Evolutionary conservation across 2,888 invertebrate genomes (phyloP).

Genomic region (Dorcus hopei): DNA sequence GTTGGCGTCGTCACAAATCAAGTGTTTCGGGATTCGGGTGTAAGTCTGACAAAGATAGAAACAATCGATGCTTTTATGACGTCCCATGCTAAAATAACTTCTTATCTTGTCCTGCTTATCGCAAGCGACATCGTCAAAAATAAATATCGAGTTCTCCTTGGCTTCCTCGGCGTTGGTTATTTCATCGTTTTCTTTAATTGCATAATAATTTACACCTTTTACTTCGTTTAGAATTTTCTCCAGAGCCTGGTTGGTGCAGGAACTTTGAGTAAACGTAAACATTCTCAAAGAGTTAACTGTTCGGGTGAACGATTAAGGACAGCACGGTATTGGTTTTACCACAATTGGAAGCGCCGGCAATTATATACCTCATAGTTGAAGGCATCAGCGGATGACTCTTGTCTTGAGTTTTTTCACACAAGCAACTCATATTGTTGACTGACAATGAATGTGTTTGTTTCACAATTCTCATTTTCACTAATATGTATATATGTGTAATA

Average conservation of each 20-base stretch:
- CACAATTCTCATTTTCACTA: too few relatives aligned
- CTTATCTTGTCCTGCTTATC: too few relatives aligned
- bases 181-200: too few relatives aligned
- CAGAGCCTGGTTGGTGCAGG: constrained; percentile 32
- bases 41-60: constrained; percentile 20
- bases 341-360: constrained; percentile 40
- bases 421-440: too few relatives aligned
- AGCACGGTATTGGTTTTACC: constrained; percentile 43
- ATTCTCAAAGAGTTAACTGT: constrained; percentile 41
- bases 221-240: constrained; percentile 25
- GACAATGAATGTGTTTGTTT: too few relatives aligned
- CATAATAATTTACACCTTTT: constrained; percentile 27
- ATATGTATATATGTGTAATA: too few relatives aligned
- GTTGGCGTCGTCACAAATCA: constrained; percentile 42
- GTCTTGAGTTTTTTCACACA: too few relatives aligned
- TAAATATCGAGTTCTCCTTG: too few relatives aligned
- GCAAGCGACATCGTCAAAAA: too few relatives aligned
- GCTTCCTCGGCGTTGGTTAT: too few relatives aligned
- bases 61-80: too few relatives aligned
- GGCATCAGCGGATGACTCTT: background rate
- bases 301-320: constrained; percentile 33
- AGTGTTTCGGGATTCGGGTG: constrained; percentile 40
- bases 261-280: constrained; percentile 40
- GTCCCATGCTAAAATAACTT: too few relatives aligned
- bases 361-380: constrained; percentile 19